Evolutionary conservation across 1,140 invertebrate genomes (phyloP), one percentile per base, ranked within the genome.

Genomic region (Drosophila kohkoa): DNA sequence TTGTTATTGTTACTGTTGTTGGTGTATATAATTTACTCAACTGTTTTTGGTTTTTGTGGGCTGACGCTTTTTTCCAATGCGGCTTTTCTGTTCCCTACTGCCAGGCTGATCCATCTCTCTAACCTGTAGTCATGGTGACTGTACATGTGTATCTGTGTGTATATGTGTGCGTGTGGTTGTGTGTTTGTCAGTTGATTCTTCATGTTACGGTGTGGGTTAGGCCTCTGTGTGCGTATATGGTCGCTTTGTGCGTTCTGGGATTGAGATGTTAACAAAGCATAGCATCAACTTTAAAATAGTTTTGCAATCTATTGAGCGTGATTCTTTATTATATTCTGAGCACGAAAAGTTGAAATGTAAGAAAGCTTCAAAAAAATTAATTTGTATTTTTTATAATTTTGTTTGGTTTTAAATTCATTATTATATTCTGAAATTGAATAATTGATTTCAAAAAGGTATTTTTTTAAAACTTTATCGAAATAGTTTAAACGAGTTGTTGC

Each of bases 21-120:
- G 72, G 52, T 48, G 82, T 88, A 88, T 89, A 88, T 88, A 88
- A 88, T 88, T 88, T 88, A 88, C 85, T 88, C 75, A 79, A 89
- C 85, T 83, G 78, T 77, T 83, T 89, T 88, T 88, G 75, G 70
- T 67, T 77, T 73, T 77, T 77, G 75, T 85, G 81, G 85, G 81
- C 76, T 81, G 77, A 51, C 60, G 63, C 45, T 80, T 82, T 87
- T 77, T 79, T 78, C 59, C 64, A 70, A 52, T 79, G 81, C 68
- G 83, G 86, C 81, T 81, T 89, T 81, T 68, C 55, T 70, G 71
- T 66, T 77, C 70, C 63, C 70, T 73, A 35, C 38, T 55, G 38
- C 70, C 41, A 51, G 38, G 45, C 43, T 30, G 32, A 52, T 51
- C 66, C 49, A 58, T 60, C 51, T 8, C 82, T 69, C 51, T 73